A percentile compares a stretch with the other conserved stretches of the same genome.
Conservation (phyloP, 35 echinoderm and acorn worm species). For the Apostichopus parvimensis region DNA sequence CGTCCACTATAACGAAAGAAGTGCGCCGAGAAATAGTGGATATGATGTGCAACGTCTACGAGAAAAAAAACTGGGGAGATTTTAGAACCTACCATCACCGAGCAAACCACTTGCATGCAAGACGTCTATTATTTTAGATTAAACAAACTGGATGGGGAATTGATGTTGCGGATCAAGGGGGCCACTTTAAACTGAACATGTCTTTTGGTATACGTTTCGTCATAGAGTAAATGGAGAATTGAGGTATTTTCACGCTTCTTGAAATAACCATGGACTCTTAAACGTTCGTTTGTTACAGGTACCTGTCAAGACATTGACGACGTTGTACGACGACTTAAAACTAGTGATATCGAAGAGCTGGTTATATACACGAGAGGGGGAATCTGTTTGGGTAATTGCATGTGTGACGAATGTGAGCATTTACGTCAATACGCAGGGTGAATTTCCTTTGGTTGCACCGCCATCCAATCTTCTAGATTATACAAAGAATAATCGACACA, state of each 20-base stretch:
- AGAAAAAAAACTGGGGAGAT: constrained; percentile 4
- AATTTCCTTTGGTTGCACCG: constrained; percentile 38
- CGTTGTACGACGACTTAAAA: background rate
- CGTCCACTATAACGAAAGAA: background rate
- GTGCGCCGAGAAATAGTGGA: background rate
- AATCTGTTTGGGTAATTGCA: constrained; percentile 33
- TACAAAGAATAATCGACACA: constrained; percentile 19
- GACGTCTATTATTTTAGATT: constrained; percentile 45
- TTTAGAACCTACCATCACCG: constrained; percentile 11
- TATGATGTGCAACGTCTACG: constrained; percentile 28
- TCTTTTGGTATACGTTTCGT: constrained; percentile 40
- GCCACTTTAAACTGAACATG: constrained; percentile 31
- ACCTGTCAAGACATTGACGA: constrained; percentile 4
- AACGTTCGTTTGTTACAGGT: constrained; percentile 12
- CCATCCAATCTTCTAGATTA: background rate
- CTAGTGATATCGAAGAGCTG: constrained; percentile 24
- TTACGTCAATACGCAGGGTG: constrained; percentile 14
- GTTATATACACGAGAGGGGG: background rate
- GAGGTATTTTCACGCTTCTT: constrained; percentile 35
- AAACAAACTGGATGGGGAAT: constrained; percentile 5
- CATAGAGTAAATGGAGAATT: constrained; percentile 7
- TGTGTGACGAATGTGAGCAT: constrained; percentile 7
- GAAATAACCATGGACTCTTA: constrained; percentile 35
- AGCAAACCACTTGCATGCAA: constrained; percentile 26
- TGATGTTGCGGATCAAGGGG: background rate